Evolutionary conservation across 2,797 vertebrate genomes (phyloP), one percentile per base, ranked within the genome.

Genomic region (Molossus alvarezi): DNA sequence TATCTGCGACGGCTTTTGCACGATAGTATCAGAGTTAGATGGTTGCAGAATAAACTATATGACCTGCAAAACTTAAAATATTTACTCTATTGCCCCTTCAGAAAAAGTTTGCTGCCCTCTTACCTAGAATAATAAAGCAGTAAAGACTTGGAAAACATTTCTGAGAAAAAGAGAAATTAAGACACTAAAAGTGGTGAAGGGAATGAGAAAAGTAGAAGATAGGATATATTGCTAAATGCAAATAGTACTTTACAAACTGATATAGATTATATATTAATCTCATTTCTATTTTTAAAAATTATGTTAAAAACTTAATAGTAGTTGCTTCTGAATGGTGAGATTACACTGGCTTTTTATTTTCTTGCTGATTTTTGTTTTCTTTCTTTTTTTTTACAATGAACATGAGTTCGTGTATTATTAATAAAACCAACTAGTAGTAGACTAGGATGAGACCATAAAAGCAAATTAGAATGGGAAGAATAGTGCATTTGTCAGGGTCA

Each of bases 301-400:
- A 71, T 58, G 53, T 93, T n/a, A 71, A 71, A 27, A 57, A 60
- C 15, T 85, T 83, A 89, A 76, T 13, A 90, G 10, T 48, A 55
- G 27, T 75, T 95, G 64, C 55, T 93, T 90, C 58, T 33, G 6
- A 96, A n/a, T 82, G 27, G 10, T 90, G 48, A 80, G 20, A 51
- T 88, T 84, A 23, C 11, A 80, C 12, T 94, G 60, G 58, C 69
- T 73, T 93, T 85, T 95, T 93, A 64, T 51, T 86, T 90, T 87
- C 71, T 94, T 79, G n/a, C 25, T 80, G 18, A 11, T 71, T 94
- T 7, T 80, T 89, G n/a, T 95, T 95, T 97, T 60, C 23, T 87
- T 14, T 58, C 41, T 62, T 83, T 76, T 58, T 80, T 91, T 72
- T 67, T 79, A 17, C 23, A 73, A 13, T 90, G 58, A 87, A 18